Base-by-base conservation (phyloP, 2,888 invertebrate genomes). In the Ectobius pallidus region DNA sequence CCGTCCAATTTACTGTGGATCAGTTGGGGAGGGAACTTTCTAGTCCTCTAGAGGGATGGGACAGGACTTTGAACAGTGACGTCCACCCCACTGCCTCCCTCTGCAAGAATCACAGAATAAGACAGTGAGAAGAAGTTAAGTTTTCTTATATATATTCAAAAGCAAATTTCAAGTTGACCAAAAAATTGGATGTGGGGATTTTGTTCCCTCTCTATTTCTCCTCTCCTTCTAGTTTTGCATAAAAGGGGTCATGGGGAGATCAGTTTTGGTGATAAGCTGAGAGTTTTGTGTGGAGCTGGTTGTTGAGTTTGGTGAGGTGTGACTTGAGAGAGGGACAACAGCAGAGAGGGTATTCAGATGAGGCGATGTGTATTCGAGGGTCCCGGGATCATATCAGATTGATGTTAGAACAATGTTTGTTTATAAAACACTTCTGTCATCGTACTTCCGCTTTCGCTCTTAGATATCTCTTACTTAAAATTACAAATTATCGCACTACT, bases 1-100 rank as follows among this genome's bases (percentile, higher is more conserved):
- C 70, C 71, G 71, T 52, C 63, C 71, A 71, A 71, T 71, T 71
- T 71, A 71, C 63, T 63, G 65, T 49, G 63, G 71, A 71, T 71
- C 71, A 71, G 70, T 55, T 46, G 20, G 58, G 44, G 22, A n/a
- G 55, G 27, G 55, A 27, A 22, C 14, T 2, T 34, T 22, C 27
- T 55, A 65, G 44, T 44, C 65, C 65, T 44, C 65, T 44, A 39
- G 65, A 65, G 65, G 65, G 65, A 42, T 39, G 44, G 65, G 42
- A 61, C 61, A 30, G 32, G 61, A 30, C 32, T 46, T 46, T 9
- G 39, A 39, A 39, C 39, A 39, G 39, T 9, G 34, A 34, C 34
- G 34, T 34, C 34, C 34, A 34, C 11, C 11, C 34, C n/a, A n/a
- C n/a, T n/a, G n/a, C 34, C 34, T 34, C 34, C 34, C 11, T 34